A percentile compares a stretch with the other conserved stretches of the same genome.
Evolutionary conservation across 2,888 invertebrate species (phyloP).

Genomic region (Actias luna): DNA sequence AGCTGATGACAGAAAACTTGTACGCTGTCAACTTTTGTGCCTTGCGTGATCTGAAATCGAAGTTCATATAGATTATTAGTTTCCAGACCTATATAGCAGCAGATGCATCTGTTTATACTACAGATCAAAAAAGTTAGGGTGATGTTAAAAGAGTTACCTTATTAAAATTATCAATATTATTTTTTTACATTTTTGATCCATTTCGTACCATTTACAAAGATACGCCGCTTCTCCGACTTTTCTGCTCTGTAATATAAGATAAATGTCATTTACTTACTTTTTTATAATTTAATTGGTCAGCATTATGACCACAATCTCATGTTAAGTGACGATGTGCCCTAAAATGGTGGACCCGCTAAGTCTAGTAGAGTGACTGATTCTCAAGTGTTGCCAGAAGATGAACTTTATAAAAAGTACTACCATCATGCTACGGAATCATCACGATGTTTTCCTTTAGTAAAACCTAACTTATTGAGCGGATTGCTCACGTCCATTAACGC

Average conservation of each 20-base stretch:
- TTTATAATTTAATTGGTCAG: too few relatives aligned
- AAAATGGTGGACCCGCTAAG: too few relatives aligned
- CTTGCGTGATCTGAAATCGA: slow-evolving; percentile 49
- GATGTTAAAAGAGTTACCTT: slow-evolving; percentile 41
- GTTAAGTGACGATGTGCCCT: too few relatives aligned
- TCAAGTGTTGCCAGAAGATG: too few relatives aligned
- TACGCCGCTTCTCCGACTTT: slow-evolving; percentile 57
- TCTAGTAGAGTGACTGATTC: too few relatives aligned
- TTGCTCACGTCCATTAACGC: too few relatives aligned
- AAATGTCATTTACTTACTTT: background rate
- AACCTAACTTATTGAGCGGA: too few relatives aligned
- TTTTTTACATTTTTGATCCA: slow-evolving; percentile 56
- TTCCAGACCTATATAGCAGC: background rate
- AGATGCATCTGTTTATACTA: background rate
- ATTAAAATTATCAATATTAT: slow-evolving; percentile 52
- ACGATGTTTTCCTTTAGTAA: too few relatives aligned
- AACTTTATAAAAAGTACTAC: too few relatives aligned
- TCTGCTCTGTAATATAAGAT: slow-evolving; percentile 46
- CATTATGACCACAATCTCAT: too few relatives aligned
- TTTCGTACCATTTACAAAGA: slow-evolving; percentile 56
- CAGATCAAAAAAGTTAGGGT: background rate
- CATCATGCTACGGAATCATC: too few relatives aligned
- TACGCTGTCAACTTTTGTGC: slow-evolving; percentile 62
- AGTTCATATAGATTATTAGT: slow-evolving; percentile 7
- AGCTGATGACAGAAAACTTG: slow-evolving; percentile 66